These are phyloP conservation scores for Axinella damicornis DNA, from an alignment of 37 sponge, comb jelly and placozoan genomes.

Conservation along the genomic window DNA sequence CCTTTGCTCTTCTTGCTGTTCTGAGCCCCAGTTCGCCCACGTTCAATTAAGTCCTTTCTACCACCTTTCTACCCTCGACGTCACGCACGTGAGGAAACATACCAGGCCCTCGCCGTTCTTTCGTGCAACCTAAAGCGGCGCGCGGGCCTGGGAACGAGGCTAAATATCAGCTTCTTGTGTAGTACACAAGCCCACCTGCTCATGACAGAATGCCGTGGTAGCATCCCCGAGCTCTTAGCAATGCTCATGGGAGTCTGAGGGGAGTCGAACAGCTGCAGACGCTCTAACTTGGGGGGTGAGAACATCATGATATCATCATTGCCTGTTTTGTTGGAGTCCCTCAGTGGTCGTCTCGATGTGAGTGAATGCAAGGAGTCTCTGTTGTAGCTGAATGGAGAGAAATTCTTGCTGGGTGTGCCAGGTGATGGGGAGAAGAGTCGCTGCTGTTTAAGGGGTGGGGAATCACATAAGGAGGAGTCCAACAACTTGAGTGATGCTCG, in stretches of 20 bases:
- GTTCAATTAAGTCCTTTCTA: too few relatives aligned
- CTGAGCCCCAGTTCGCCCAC: too few relatives aligned
- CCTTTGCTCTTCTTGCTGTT: too few relatives aligned
- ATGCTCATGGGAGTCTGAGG: slow-evolving; percentile 79
- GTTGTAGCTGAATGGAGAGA: too few relatives aligned
- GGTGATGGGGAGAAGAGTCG: slow-evolving; percentile 56
- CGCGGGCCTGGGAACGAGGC: too few relatives aligned
- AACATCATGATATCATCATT: slow-evolving; percentile 18
- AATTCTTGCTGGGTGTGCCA: neutral
- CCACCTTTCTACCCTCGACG: too few relatives aligned
- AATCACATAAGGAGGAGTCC: slow-evolving; percentile 12
- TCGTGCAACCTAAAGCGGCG: too few relatives aligned
- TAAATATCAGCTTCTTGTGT: too few relatives aligned
- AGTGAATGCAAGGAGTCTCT: too few relatives aligned
- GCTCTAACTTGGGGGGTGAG: slow-evolving; percentile 61
- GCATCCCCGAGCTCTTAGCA: slow-evolving; percentile 15
- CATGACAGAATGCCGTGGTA: neutral
- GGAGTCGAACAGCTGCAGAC: slow-evolving; percentile 75
- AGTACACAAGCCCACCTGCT: neutral
- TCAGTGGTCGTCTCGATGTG: neutral
- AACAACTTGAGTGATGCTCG: neutral
- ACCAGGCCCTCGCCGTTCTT: too few relatives aligned
- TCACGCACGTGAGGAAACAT: too few relatives aligned
- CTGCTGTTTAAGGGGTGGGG: slow-evolving; percentile 57
- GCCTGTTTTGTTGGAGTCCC: neutral